Base-by-base conservation (phyloP, 1,140 invertebrate genomes). In the Hypothenemus hampei region DNA sequence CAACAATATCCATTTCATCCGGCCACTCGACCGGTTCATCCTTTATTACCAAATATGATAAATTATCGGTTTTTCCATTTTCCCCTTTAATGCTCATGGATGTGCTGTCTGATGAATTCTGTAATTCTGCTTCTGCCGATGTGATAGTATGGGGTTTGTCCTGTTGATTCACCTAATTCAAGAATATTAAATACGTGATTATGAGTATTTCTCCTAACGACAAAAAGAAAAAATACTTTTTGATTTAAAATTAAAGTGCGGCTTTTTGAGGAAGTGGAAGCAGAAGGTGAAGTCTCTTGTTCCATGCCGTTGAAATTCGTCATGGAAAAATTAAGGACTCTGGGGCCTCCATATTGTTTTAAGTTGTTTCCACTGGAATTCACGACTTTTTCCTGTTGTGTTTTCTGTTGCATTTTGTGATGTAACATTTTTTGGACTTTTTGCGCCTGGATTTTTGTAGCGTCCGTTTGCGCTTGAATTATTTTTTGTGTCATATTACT, bases 1-100 rank as follows among this genome's bases (percentile, higher is more conserved):
- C 79, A 22, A 84, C 80, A 78, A 84, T 81, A 59, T 84, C 81
- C 13, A 85, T 85, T 63, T 87, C 84, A 22, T 71, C 73, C 35
- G 75, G 66, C 76, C 76, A 78, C 59, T 77, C 77, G 6, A 72
- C 59, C 15, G 76, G 76, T 60, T 79, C 77, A 54, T 78, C 75
- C 57, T 78, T 78, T 20, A 78, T 77, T 33, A 75, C 69, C 3
- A 77, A 60, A 62, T 74, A 76, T 46, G 72, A 62, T 60, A 74
- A 35, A 33, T 66, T 63, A 63, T 72, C 69, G 21, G 67, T 29
- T 57, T 59, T 57, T 24, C 39, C 29, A 33, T 52, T 45, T 46
- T 61, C 51, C 8, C 39, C 50, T 22, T 59, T 59, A 22, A 53
- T 57, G 3, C 21, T 40, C 41, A 65, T 15, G 26, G 72, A 65